Evolutionary conservation across 2,888 invertebrate species (phyloP), one percentile per base, ranked within the genome.

Genomic region (Mimachlamys varia): DNA sequence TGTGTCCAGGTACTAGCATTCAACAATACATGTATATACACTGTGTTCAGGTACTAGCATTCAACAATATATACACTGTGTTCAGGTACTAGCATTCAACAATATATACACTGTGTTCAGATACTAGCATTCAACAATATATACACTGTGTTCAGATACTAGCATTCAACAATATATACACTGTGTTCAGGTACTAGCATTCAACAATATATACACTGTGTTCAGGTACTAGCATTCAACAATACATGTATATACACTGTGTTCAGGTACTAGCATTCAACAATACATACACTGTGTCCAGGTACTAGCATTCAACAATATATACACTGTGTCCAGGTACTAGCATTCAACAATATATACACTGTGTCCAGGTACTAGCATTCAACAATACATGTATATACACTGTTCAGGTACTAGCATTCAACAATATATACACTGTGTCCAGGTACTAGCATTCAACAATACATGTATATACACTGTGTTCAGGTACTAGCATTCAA

Each of bases 181-280:
- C 94, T 15, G 95, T 97, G 17, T 96, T 97, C 93, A 96, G 97
- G 96, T 96, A 92, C 88, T 89, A 27, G 0, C 33, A 17, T 33
- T 87, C 49, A 22, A 22, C 58, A 17, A 53, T 53, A 10, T 53
- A 53, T 19, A 53, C 53, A 53, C 15, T 53, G 17, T 97, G 17
- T 96, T 97, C 93, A 96, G 97, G 96, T 96, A 92, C 88, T 89
- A 27, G 0, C 33, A 17, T 33, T 87, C 49, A 22, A 22, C 58
- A 17, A 53, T 53, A n/a, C n/a, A n/a, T n/a, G n/a, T n/a, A n/a
- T n/a, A n/a, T n/a, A n/a, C n/a, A n/a, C n/a, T n/a, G n/a, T n/a
- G n/a, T n/a, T n/a, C n/a, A n/a, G n/a, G n/a, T n/a, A n/a, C 95
- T 98, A 44, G 98, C 98, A n/a, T 98, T 98, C 95, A 98, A 98